A percentile compares a stretch with the other conserved stretches of the same genome.
These are phyloP conservation scores for Eospalax fontanierii DNA, from an alignment of 2,797 vertebrate genomes.

Conservation along the genomic window DNA sequence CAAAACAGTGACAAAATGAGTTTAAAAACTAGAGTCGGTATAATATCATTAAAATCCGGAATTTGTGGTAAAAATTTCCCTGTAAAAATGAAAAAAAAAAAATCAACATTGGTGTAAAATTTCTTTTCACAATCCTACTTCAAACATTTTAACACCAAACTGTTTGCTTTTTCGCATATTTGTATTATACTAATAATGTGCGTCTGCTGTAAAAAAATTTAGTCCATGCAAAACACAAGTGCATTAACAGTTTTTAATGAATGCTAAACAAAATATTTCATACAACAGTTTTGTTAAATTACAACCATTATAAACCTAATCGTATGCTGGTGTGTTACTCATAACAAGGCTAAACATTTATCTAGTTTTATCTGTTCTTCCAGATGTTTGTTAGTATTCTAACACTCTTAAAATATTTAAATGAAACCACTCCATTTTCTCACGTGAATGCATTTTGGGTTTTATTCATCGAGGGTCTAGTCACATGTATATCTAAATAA, in stretches of 20 bases:
- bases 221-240: conserved; percentile 89
- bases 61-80: conserved; percentile 88
- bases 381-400: conserved; percentile 90
- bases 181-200: conserved; percentile 90
- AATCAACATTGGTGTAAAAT: conserved; percentile 88
- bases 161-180: conserved; percentile 90
- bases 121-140: conserved; percentile 87
- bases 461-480: conserved; percentile 83
- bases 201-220: conserved; percentile 88
- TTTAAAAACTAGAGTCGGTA: conserved; percentile 92
- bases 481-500: conserved; percentile 74
- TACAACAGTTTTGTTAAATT: conserved; percentile 91
- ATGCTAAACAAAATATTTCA: conserved; percentile 92
- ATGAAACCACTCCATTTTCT: conserved; percentile 84
- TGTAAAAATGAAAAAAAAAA: conserved; percentile 89
- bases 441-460: conserved; percentile 80
- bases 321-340: conserved; percentile 89
- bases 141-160: conserved; percentile 89
- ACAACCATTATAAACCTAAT: conserved; percentile 90
- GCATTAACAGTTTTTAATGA: conserved; percentile 92
- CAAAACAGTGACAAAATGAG: conserved; percentile 96
- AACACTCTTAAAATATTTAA: conserved; percentile 83
- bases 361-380: conserved; percentile 88
- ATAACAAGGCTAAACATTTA: conserved; percentile 91
- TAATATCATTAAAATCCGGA: conserved; percentile 91